Evolutionary conservation across 2,888 invertebrate species (phyloP).

Genomic region (Ceratothoa steindachneri): DNA sequence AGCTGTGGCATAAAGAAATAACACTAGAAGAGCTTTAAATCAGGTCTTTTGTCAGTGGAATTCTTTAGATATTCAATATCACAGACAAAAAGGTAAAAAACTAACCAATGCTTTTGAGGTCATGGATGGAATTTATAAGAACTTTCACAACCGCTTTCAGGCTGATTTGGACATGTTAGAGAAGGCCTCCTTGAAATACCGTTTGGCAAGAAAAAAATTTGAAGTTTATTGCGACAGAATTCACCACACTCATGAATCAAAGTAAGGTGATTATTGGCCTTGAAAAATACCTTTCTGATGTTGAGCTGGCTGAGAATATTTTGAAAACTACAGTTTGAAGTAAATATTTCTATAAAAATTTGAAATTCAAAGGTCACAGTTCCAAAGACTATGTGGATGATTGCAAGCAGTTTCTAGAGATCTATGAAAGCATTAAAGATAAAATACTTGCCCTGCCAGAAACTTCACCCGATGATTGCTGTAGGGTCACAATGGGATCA

Average conservation of each 20-base stretch:
- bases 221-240: not conserved
- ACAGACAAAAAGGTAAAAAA: constrained; percentile 2
- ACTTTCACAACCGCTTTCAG: not conserved
- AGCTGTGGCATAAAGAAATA: no score
- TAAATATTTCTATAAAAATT: constrained; percentile 16
- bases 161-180: not conserved
- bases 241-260: constrained; percentile 15
- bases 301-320: constrained; percentile 25
- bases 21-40: no score
- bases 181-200: not conserved
- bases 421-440: not conserved
- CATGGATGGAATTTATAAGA: not conserved
- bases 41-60: constrained; percentile 29
- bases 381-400: constrained; percentile 11
- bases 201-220: not conserved
- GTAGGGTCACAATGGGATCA: constrained; percentile 31
- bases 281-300: constrained; percentile 1
- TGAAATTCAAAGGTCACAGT: constrained; percentile 24
- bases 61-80: constrained; percentile 8
- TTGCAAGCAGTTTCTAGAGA: constrained; percentile 6
- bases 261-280: constrained; percentile 17
- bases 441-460: constrained; percentile 19
- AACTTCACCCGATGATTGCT: constrained; percentile 35
- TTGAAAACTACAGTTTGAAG: constrained; percentile 26
- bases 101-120: not conserved